phyloP scores from a whole-genome alignment of 1,140 invertebrate genomes.

The Pantala flavescens region DNA sequence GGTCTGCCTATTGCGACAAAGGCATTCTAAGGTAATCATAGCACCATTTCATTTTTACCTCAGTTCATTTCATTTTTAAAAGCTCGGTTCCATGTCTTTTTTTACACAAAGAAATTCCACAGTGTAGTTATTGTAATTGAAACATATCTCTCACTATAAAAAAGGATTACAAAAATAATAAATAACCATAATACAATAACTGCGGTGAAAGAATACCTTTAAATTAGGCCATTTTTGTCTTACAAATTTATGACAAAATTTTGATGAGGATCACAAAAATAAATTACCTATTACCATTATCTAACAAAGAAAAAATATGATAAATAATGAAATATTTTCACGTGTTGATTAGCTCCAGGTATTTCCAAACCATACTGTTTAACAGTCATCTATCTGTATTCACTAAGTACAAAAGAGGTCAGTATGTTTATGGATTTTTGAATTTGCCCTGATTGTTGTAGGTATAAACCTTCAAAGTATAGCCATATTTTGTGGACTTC shows the following conservation, averaged over 20 bases:
- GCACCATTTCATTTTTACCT: conserved; percentile 23
- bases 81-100: conserved; percentile 17
- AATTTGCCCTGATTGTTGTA: background rate
- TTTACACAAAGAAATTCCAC: conserved; percentile 6
- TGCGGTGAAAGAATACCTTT: background rate
- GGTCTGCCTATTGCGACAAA: conserved; percentile 16
- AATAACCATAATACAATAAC: conserved; percentile 14
- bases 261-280: conserved; percentile 8
- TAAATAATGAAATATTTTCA: background rate
- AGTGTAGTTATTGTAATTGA: conserved; percentile 18
- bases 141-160: conserved; percentile 16
- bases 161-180: conserved; percentile 16
- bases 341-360: background rate
- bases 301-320: background rate
- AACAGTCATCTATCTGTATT: background rate
- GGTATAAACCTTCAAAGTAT: background rate
- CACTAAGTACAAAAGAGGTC: conserved; percentile 1
- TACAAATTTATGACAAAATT: conserved; percentile 7
- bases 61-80: conserved; percentile 19
- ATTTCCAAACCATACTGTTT: background rate
- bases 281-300: background rate
- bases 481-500: background rate
- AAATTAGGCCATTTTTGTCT: conserved; percentile 12
- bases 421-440: background rate
- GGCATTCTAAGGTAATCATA: conserved; percentile 23